Base-by-base conservation (phyloP, 1,140 invertebrate species). In the Sarcophaga bullata region DNA sequence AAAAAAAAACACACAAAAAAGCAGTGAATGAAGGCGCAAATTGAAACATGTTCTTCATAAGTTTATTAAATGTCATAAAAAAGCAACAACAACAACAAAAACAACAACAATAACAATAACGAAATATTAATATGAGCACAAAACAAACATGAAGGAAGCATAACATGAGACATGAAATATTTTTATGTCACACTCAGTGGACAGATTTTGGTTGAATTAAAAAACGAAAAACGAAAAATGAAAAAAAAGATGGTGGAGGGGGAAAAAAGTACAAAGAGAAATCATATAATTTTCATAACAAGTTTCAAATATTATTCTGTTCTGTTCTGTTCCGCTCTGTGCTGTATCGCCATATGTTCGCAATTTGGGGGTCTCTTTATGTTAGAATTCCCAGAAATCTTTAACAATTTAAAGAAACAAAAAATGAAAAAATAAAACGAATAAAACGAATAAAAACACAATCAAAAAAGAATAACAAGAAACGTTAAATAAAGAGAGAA, bases 401-500 rank as follows among this genome's bases (percentile, higher is more conserved):
- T 58, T 58, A 58, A 58, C 54, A n/a, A 58, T 58, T 58, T 58
- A 58, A 58, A 11, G n/a, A 58, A 58, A 37, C 25, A 58, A 58
- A 58, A 58, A 58, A 52, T 3, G 5, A 68, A 17, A n/a, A 6
- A 37, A 37, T 37, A 37, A 37, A n/a, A n/a, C n/a, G n/a, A n/a
- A n/a, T n/a, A n/a, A n/a, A n/a, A n/a, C n/a, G n/a, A n/a, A n/a
- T n/a, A n/a, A n/a, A n/a, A n/a, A n/a, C n/a, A n/a, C n/a, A n/a
- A n/a, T n/a, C n/a, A n/a, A 37, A 37, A 37, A 37, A 37, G 25
- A 37, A 4, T 1, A 37, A 4, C 1, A 37, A 4, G 4, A 37
- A 4, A 37, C 25, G 4, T 37, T 37, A 37, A 37, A 37, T 37
- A 37, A 37, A 37, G 25, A 37, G 25, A 37, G 25, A 37, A 37